Evolutionary conservation across 2,797 vertebrate genomes (phyloP).

Genomic region (Holocentrus rufus): DNA sequence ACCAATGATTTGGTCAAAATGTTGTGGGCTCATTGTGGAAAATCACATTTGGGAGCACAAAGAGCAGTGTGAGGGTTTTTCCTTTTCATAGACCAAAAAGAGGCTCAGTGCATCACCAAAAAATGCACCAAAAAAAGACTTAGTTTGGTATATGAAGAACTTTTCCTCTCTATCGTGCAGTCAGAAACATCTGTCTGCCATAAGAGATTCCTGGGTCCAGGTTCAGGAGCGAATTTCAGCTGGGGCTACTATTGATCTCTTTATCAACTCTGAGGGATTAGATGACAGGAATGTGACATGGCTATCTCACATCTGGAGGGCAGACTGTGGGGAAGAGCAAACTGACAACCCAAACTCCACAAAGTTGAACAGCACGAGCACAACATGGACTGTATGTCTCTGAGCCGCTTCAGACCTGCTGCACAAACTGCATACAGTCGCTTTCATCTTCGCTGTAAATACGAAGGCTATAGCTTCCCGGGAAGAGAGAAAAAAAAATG

Average conservation of each 20-base stretch:
- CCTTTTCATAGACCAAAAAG: too few relatives aligned
- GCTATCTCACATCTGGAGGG: slow-evolving; percentile 62
- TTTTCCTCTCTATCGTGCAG: not conserved
- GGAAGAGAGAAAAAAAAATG: too few relatives aligned
- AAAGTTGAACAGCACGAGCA: not conserved
- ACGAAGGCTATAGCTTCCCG: too few relatives aligned
- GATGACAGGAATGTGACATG: slow-evolving; percentile 43
- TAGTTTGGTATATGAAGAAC: not conserved
- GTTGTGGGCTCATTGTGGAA: too few relatives aligned
- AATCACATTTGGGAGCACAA: too few relatives aligned
- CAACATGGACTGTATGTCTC: too few relatives aligned
- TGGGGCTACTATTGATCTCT: slow-evolving; percentile 47
- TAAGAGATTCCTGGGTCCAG: slow-evolving; percentile 19
- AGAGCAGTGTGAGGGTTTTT: too few relatives aligned
- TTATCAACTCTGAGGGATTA: slow-evolving; percentile 63
- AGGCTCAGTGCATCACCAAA: too few relatives aligned
- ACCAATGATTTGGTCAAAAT: too few relatives aligned
- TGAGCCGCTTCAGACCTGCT: not conserved
- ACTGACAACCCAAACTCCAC: slow-evolving; percentile 29
- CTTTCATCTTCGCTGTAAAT: too few relatives aligned
- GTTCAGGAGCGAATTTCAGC: slow-evolving; percentile 2
- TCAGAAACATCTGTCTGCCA: slow-evolving; percentile 28
- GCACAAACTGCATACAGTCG: not conserved
- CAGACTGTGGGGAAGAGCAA: slow-evolving; percentile 47
- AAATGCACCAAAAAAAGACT: too few relatives aligned